These are phyloP conservation scores for Syndactyla subalaris DNA, from an alignment of 2,797 vertebrate species.

Conservation along the genomic window DNA sequence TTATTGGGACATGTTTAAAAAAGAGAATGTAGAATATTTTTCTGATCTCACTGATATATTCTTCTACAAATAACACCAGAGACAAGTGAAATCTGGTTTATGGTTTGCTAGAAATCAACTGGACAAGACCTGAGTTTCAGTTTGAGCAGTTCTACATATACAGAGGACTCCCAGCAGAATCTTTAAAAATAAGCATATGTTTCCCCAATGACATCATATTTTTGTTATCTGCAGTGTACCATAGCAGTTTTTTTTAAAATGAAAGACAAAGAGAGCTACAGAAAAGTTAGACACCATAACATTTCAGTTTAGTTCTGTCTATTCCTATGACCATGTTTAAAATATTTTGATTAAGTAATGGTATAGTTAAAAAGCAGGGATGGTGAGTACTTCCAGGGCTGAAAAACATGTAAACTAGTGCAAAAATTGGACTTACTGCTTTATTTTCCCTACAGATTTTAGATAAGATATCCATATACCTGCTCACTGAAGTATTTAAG, in stretches of 20 bases:
- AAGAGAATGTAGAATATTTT: conserved; percentile 69
- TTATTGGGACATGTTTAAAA: conserved; percentile 72
- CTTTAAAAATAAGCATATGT: conserved; percentile 85
- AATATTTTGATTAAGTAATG: conserved; percentile 54
- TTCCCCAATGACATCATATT: conserved; percentile 76
- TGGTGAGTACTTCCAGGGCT: conserved; percentile 4
- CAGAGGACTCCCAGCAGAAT: conserved; percentile 79
- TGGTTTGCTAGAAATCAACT: conserved; percentile 77
- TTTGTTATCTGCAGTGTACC: conserved; percentile 77
- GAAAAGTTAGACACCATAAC: conserved; percentile 51
- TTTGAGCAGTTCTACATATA: conserved; percentile 74
- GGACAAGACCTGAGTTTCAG: conserved; percentile 79
- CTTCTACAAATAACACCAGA: conserved; percentile 71
- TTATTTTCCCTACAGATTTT: not conserved
- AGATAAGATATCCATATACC: not conserved
- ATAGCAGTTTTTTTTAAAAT: conserved; percentile 10
- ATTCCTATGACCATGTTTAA: conserved; percentile 9
- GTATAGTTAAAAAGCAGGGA: not conserved
- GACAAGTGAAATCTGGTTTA: conserved; percentile 83
- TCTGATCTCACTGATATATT: conserved; percentile 75
- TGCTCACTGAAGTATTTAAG: not conserved
- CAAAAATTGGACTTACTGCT: not conserved
- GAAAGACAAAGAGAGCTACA: conserved; percentile 61
- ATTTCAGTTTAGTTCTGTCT: conserved; percentile 45
- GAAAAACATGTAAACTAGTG: not conserved